phyloP scores from a whole-genome alignment of 2,113 vertebrate genomes.

The Oncorhynchus tshawytscha region DNA sequence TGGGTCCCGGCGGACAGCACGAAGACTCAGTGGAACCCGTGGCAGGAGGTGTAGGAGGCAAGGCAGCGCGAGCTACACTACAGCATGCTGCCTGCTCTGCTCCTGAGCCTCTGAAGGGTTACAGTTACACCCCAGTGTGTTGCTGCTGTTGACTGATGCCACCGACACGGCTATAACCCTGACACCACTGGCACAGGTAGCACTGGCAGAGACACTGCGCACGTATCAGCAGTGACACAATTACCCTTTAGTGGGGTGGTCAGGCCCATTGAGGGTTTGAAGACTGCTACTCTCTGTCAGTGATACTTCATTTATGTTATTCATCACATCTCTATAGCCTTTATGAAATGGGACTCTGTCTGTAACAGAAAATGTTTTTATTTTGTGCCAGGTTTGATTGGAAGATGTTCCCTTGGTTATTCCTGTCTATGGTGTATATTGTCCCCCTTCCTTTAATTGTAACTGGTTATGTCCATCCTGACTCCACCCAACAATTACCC shows the following conservation, averaged over 20 bases:
- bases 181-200: neutral
- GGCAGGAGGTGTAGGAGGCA: conserved; percentile 85
- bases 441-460: neutral
- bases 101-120: conserved; percentile 81
- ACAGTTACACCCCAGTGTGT: conserved; percentile 83
- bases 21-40: conserved; percentile 71
- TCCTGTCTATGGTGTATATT: neutral
- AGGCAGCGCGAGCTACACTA: conserved; percentile 57
- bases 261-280: no score
- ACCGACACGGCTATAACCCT: conserved; percentile 44
- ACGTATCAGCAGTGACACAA: neutral
- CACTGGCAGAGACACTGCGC: neutral
- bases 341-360: no score
- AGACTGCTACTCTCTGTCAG: no score
- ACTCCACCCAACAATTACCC: neutral
- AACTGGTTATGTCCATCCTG: neutral
- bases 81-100: conserved; percentile 77
- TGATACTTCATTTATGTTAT: no score
- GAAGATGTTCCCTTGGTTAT: no score
- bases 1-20: conserved; percentile 52
- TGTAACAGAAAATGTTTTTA: no score
- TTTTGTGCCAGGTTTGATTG: no score
- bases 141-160: conserved; percentile 48
- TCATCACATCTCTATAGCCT: no score
- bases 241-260: neutral